These are phyloP conservation scores for Galeruca laticollis DNA, from an alignment of 2,888 invertebrate genomes.

Conservation along the genomic window DNA sequence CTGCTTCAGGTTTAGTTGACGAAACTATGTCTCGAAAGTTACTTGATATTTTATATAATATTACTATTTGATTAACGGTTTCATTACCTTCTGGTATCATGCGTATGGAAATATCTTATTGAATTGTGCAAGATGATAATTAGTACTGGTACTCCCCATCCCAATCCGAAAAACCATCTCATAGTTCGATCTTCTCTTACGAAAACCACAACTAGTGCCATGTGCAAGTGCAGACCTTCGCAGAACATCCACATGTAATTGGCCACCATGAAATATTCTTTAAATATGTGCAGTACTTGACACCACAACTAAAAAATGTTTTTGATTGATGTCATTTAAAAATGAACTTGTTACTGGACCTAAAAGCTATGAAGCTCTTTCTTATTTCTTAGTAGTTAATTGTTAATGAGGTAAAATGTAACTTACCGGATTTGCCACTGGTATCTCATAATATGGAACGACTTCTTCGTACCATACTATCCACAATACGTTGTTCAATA, in stretches of 20 bases:
- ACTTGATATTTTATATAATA: too few relatives aligned
- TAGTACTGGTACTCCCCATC: constrained; percentile 76
- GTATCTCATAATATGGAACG: constrained; percentile 70
- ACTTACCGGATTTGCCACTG: constrained; percentile 74
- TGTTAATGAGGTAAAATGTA: not conserved
- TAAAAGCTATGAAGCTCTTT: too few relatives aligned
- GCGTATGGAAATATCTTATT: constrained; percentile 65
- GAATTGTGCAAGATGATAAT: constrained; percentile 68
- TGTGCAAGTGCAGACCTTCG: constrained; percentile 81
- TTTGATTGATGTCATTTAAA: too few relatives aligned
- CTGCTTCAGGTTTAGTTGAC: too few relatives aligned
- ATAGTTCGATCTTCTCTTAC: constrained; percentile 79
- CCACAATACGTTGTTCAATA: constrained; percentile 82
- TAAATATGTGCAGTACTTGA: constrained; percentile 73
- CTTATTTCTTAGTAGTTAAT: not conserved
- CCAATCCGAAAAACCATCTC: constrained; percentile 75
- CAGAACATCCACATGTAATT: constrained; percentile 91
- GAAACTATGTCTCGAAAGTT: too few relatives aligned
- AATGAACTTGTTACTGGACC: too few relatives aligned
- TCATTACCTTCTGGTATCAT: constrained; percentile 73
- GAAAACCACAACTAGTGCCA: constrained; percentile 82
- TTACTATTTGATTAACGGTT: too few relatives aligned
- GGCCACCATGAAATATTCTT: constrained; percentile 81
- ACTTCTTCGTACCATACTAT: constrained; percentile 80
- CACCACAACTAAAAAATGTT: constrained; percentile 74